Conservation (phyloP, 2,113 vertebrate genomes). For the Dromaius novaehollandiae region DNA sequence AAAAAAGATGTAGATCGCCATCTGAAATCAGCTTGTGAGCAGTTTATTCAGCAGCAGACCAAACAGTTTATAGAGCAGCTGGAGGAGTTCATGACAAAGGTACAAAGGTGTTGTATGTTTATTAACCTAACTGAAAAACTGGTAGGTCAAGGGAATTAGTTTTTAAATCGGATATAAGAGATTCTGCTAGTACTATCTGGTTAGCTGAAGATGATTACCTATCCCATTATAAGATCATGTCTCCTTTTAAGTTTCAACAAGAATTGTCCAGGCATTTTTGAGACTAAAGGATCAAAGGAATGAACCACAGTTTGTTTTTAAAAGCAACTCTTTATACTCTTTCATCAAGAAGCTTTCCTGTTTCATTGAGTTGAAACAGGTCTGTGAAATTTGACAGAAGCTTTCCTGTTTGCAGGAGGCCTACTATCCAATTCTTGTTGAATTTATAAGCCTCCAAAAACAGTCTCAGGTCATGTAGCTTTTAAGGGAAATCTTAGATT, state of each 20-base stretch:
- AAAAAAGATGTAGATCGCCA: conserved; percentile 98
- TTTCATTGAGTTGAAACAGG: not conserved
- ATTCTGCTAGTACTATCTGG: not conserved
- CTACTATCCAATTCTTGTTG: not conserved
- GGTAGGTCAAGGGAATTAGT: not conserved
- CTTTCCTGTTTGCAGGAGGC: not conserved
- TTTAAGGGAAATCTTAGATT: not conserved
- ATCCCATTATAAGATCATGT: not conserved
- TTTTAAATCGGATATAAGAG: not conserved
- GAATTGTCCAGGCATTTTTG: not conserved
- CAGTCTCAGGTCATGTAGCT: not conserved
- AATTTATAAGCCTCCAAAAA: not conserved
- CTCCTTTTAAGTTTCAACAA: not conserved
- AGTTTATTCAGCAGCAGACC: conserved; percentile 98
- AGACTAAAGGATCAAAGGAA: not conserved
- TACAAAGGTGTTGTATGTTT: conserved; percentile 50
- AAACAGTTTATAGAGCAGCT: conserved; percentile 89
- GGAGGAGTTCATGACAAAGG: conserved; percentile 97
- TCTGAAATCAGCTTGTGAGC: conserved; percentile 95
- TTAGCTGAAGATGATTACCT: not conserved
- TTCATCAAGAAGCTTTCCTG: not conserved
- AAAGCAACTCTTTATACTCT: not conserved
- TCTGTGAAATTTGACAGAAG: not conserved
- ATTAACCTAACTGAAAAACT: not conserved
- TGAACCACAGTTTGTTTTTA: not conserved